Evolutionary conservation across 2,113 vertebrate species (phyloP), one percentile per base, ranked within the genome.

Genomic region (Anarrhichthys ocellatus): DNA sequence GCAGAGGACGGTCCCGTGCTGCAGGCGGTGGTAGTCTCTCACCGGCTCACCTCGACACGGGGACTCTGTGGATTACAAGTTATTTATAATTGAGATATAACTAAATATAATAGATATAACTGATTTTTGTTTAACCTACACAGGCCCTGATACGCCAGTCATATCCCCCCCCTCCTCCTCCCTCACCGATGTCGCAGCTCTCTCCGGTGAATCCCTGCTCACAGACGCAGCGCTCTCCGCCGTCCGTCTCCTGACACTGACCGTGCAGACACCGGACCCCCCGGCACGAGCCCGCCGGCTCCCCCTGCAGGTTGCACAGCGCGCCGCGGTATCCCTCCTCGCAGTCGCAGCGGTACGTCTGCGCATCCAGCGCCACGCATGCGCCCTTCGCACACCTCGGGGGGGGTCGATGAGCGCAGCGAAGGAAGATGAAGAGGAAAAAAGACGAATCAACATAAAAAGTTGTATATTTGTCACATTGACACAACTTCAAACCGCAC

Each of bases 331-430:
- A 97, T 42, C 97, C 97, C 9, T 95, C 93, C 0, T 91, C 94
- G 76, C 97, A 99, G 86, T 96, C 96, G 74, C 98, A 99, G 90
- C 96, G 97, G 90, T 99, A 99, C 62, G 97, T 96, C 80, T 97
- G 95, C 1, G 93, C 80, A 0, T 97, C 98, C 50, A 98, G 87
- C 44, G 94, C 94, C 91, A 96, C 90, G 13, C 98, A 99, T 44
- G 84, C 89, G 18, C 98, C 98, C 0, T 96, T 96, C 73, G 95
- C 95, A 38, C 98, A 99, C 94, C 98, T 99, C 93, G 0, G 6
- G 34, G 34, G 29, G 29, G 29, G 29, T 29, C 29, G 29, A 29
- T 29, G 29, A 29, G 29, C 29, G 29, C 29, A 29, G 29, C 29
- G 29, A 29, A 29, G 29, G 29, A 29, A 29, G 29, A 29, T 2